Evolutionary conservation across 2,113 vertebrate species (phyloP).

Genomic region (Cebus imitator): DNA sequence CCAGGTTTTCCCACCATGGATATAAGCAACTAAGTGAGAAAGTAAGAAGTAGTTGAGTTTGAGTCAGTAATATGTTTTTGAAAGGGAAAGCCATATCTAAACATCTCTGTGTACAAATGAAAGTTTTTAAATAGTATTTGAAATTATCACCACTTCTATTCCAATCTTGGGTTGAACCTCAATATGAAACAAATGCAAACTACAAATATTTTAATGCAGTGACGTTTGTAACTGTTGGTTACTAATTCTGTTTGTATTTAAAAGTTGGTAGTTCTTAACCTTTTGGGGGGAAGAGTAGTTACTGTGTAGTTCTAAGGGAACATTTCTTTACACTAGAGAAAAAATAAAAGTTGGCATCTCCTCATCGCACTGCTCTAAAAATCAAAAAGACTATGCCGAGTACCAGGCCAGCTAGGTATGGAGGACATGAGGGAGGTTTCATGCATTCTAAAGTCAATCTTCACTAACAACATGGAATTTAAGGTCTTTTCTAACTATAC

Average conservation of each 20-base stretch:
- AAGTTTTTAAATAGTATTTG: constrained; percentile 1
- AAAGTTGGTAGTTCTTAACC: not conserved
- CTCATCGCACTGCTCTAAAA: not conserved
- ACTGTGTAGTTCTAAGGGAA: not conserved
- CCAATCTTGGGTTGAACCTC: not conserved
- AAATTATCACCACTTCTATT: not conserved
- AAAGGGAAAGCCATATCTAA: not conserved
- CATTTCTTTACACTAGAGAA: not conserved
- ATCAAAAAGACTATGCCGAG: not conserved
- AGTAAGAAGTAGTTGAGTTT: not conserved
- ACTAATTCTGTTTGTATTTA: not conserved
- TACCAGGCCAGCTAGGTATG: not conserved
- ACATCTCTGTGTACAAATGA: not conserved
- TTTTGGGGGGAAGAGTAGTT: not conserved
- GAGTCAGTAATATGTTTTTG: not conserved
- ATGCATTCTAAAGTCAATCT: not conserved
- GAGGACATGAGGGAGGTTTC: not conserved
- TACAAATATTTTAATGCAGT: not conserved
- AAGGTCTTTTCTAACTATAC: not conserved
- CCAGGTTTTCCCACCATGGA: not conserved
- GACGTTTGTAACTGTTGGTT: not conserved
- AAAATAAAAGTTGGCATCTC: not conserved
- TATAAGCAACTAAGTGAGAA: not conserved
- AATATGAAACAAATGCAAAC: constrained; percentile 13
- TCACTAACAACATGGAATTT: not conserved